Evolutionary conservation across 64 coral and sea anemone species (phyloP), one percentile per base, ranked within the genome.

Genomic region (Catalaphyllia jardinei): DNA sequence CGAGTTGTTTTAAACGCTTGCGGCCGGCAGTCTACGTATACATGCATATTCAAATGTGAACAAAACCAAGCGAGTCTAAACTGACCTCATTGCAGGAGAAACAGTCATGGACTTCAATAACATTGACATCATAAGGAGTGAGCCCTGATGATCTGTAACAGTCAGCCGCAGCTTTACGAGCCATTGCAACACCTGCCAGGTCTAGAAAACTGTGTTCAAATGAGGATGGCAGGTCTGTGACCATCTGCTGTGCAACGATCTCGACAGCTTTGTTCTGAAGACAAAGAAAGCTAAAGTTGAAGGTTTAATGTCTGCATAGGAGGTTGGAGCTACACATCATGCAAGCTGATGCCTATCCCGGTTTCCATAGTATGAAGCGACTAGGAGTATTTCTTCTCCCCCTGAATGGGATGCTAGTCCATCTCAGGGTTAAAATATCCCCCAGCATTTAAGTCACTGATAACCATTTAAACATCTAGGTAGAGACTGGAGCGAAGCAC

Each of bases 61-160:
- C 22, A n/a, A 65, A 20, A 65, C 24, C 1, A 67, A 22, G 1
- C 22, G 11, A 69, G 20, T 69, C 10, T 24, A 16, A 57, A 60
- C 79, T 81, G 60, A 96, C 94, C 91, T 96, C 91, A 79, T 96
- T 96, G 73, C 94, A 96, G 13, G 94, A 96, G 75, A 96, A 96
- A 54, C 94, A 96, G 67, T 96, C 91, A 55, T 96, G 94, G 6
- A 96, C 91, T 31, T 96, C 94, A 18, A 96, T 29, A 0, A 96
- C 94, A 62, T 96, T 91, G 4, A 96, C 75, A 72, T 96, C 94
- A 52, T 29, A 61, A 33, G 94, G 63, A 1, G 79, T 89, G 1
- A 96, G 75, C 16, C 91, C 91, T 81, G 94, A 93, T 15, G 73
- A 71, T 51, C 51, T 73, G 72, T 93, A 96, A 63, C 94, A 96